These are phyloP conservation scores for Pachycephus smyrnensis DNA, from an alignment of 2,888 invertebrate genomes.

Conservation along the genomic window DNA sequence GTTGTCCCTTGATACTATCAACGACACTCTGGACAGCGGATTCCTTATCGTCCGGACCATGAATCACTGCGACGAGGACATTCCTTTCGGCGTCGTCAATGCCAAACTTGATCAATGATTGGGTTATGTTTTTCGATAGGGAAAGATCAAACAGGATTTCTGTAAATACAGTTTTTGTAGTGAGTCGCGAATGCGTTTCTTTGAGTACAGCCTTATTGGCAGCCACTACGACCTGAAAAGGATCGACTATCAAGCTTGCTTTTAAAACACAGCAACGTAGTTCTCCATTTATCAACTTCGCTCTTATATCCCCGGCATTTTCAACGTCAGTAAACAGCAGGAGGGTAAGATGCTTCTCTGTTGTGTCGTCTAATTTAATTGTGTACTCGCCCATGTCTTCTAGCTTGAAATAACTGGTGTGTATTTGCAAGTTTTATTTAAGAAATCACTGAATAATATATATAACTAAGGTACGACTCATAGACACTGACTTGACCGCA, in stretches of 20 bases:
- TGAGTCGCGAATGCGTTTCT: conserved; percentile 68
- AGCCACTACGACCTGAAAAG: conserved; percentile 74
- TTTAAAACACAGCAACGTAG: conserved; percentile 75
- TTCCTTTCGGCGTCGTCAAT: conserved; percentile 68
- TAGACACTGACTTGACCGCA: neutral
- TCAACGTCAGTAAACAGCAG: conserved; percentile 72
- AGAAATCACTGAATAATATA: neutral
- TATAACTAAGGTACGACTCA: neutral
- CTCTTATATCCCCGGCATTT: conserved; percentile 71
- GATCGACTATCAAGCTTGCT: conserved; percentile 72
- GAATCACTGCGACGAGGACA: conserved; percentile 68
- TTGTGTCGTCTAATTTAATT: conserved; percentile 66
- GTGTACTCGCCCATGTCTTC: conserved; percentile 29
- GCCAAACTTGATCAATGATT: conserved; percentile 77
- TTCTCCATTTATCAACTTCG: conserved; percentile 70
- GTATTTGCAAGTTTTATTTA: neutral
- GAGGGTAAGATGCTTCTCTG: conserved; percentile 66
- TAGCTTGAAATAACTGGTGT: neutral
- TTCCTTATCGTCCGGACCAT: conserved; percentile 49
- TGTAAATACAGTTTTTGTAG: conserved; percentile 74
- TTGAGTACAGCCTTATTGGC: conserved; percentile 75
- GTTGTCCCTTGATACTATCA: conserved; percentile 70
- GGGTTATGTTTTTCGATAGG: conserved; percentile 76
- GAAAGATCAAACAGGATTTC: conserved; percentile 79
- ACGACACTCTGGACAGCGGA: conserved; percentile 58